Base-by-base conservation (phyloP, 1,140 invertebrate genomes). In the Hesperophylax magnus region DNA sequence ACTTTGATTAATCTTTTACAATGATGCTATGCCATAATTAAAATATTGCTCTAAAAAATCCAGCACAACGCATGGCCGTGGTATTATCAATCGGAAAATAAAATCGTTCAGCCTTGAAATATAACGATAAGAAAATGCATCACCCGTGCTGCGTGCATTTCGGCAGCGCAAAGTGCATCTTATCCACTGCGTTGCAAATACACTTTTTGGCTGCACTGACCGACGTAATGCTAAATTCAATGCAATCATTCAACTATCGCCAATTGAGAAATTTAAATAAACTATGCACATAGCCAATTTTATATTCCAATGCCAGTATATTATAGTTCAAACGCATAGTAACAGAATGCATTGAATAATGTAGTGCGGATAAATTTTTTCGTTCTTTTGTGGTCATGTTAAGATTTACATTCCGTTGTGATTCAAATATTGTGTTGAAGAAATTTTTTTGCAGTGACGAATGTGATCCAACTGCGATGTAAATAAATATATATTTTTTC, bases 231-330 rank as follows among this genome's bases (percentile, higher is more conserved):
- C 31, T 47, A 47, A 47, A 47, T 67, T 67, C 18, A 67, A 67
- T 39, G 24, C 63, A 61, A 61, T 61, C 31, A 31, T 67, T 67
- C 63, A n/a, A 67, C 63, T 20, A 18, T 9, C 58, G 58, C 17
- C 63, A n/a, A 31, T 31, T 17, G 63, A 31, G n/a, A 15, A 22
- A 67, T 67, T 67, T 67, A 67, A 67, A 67, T 67, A 67, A 27
- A 14, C 63, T 67, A 47, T 47, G 39, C 39, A 15, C 63, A 34
- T 67, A 67, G 24, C 31, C 63, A 34, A 34, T 34, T 27, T 27
- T 61, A 27, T 67, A 8, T 34, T 65, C 17, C 63, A 67, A 67
- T 67, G 63, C 63, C 63, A 67, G n/a, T n/a, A 31, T n/a, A 22
- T 6, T 17, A 67, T 67, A 34, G 39, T 47, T 17, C 1, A 34